Conservation (phyloP, 2,113 vertebrate species). For the Pedetes capensis region DNA sequence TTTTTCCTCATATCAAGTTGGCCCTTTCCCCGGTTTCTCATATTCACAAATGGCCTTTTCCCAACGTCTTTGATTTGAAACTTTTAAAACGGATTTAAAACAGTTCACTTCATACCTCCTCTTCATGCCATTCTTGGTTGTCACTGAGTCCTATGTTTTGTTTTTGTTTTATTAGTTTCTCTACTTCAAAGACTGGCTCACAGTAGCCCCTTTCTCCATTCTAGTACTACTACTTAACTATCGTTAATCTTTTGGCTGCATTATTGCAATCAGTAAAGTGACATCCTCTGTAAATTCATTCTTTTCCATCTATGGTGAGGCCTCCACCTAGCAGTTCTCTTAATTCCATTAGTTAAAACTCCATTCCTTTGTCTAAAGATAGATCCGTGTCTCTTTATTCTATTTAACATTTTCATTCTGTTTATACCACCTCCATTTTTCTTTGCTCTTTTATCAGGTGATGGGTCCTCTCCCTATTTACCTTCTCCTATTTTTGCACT, state of each 20-base stretch:
- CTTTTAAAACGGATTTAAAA: neutral
- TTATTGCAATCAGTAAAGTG: neutral
- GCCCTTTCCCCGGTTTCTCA: neutral
- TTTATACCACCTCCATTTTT: neutral
- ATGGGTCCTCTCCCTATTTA: neutral
- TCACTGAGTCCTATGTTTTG: neutral
- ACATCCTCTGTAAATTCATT: neutral
- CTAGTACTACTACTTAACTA: neutral
- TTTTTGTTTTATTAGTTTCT: neutral
- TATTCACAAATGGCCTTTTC: neutral
- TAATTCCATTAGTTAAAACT: neutral
- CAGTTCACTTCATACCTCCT: neutral
- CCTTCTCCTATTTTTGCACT: neutral
- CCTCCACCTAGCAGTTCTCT: neutral
- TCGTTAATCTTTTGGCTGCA: neutral
- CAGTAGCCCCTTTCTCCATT: neutral
- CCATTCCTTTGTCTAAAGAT: neutral
- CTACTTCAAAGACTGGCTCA: neutral
- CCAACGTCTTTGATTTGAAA: neutral
- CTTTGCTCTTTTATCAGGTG: neutral
- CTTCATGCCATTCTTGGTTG: neutral
- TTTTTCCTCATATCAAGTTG: slow-evolving; percentile 17
- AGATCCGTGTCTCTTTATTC: neutral
- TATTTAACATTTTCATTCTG: neutral
- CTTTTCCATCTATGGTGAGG: neutral